phyloP scores from a whole-genome alignment of 1,140 invertebrate species.

The Drosophila kurseongensis region DNA sequence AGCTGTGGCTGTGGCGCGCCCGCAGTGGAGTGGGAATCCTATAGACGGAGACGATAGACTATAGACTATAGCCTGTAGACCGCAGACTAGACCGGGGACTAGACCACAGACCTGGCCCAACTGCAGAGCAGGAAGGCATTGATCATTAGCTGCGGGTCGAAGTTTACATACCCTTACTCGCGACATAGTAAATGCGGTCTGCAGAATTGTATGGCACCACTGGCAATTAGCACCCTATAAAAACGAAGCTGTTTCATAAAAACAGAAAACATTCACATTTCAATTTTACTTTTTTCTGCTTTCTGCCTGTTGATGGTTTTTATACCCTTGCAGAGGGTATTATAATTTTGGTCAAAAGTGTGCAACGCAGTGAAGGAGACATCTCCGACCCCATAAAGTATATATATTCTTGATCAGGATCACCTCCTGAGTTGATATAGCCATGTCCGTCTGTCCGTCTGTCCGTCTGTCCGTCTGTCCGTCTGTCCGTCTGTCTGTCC shows the following conservation, averaged over 20 bases:
- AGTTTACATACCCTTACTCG: constrained; percentile 44
- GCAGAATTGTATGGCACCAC: background rate
- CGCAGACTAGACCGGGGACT: constrained; percentile 27
- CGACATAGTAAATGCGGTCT: constrained; percentile 1
- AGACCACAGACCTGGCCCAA: constrained; percentile 26
- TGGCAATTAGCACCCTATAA: constrained; percentile 13
- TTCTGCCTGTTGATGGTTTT: background rate
- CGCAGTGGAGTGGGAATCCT: constrained; percentile 30
- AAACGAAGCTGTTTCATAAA: background rate
- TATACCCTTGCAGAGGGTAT: too few species aligned
- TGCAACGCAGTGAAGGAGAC: too few species aligned
- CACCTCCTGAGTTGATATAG: too few species aligned
- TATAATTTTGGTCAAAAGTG: too few species aligned
- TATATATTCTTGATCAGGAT: too few species aligned
- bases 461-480: too few species aligned
- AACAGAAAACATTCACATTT: background rate
- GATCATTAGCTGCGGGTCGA: constrained; percentile 35
- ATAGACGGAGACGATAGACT: background rate
- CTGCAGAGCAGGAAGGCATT: constrained; percentile 20
- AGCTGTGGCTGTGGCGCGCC: constrained; percentile 56
- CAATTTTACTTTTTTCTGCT: background rate
- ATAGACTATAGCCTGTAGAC: constrained; percentile 10
- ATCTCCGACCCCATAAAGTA: too few species aligned
- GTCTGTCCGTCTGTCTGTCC: too few species aligned
- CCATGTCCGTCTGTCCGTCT: too few species aligned